Evolutionary conservation across 2,113 vertebrate genomes (phyloP), one percentile per base, ranked within the genome.

Genomic region (Macquaria australasica): DNA sequence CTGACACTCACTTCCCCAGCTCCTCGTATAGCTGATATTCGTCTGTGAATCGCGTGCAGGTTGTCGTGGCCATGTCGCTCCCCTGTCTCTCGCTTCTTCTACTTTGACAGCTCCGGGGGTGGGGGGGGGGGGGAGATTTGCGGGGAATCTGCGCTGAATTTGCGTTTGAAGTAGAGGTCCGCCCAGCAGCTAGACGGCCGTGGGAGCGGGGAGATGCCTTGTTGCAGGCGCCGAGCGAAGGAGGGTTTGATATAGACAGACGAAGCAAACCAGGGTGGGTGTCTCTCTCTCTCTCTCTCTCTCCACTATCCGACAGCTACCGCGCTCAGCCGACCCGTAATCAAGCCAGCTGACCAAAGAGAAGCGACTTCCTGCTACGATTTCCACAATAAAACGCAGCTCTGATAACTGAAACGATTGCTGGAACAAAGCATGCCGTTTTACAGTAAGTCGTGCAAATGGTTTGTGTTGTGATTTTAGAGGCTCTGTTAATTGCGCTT

Each of bases 21-120:
- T 98, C 97, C 95, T 98, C 97, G 90, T 98, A 98, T 7, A 98
- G 97, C 96, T 98, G 97, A 91, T 95, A 98, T 77, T 98, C 97
- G 94, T 98, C 97, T 67, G 97, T 98, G 94, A 98, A 98, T 89
- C 97, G 96, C 88, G 97, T 98, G 91, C 97, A 98, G 96, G 97
- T 97, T 94, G 97, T 98, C 82, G 96, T 96, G 80, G 97, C 97
- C 97, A 98, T 98, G 95, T 96, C 95, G 96, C 94, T 87, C 81
- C 82, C 48, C 80, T 72, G 21, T 83, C 73, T 86, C 83, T 70
- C 58, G 50, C 50, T 68, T 74, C 77, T 79, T 74, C 81, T 74
- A 55, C 78, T 86, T 80, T 51, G 20, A 39, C 73, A 74, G 81
- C 83, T 89, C n/a, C n/a, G n/a, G n/a, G n/a, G n/a, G n/a, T n/a